A percentile compares a stretch with the other conserved stretches of the same genome.
Evolutionary conservation across 2,888 invertebrate genomes (phyloP).

Genomic region (Lymantria dispar): DNA sequence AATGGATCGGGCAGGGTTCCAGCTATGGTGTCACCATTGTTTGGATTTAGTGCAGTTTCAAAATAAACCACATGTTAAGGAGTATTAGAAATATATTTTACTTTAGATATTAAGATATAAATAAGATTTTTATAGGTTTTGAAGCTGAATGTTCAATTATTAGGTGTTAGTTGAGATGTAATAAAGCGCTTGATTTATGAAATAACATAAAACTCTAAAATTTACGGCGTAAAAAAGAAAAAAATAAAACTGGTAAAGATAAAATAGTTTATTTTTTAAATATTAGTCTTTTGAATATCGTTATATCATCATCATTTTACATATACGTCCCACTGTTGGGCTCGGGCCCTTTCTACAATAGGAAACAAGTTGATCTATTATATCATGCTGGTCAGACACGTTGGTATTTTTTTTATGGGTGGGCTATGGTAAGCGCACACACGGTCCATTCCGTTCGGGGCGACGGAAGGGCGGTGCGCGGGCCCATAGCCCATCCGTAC

Average conservation of each 20-base stretch:
- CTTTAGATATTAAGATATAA: background rate
- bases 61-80: conserved; percentile 42
- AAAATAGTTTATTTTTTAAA: background rate
- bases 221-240: background rate
- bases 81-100: conserved; percentile 13
- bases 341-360: too few species aligned
- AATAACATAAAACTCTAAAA: background rate
- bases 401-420: too few species aligned
- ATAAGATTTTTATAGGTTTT: background rate
- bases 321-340: too few species aligned
- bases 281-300: too few species aligned
- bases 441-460: too few species aligned
- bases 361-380: too few species aligned
- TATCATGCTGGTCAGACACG: too few species aligned
- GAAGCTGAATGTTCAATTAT: background rate
- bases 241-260: background rate
- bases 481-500: too few species aligned
- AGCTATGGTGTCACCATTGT: conserved; percentile 45
- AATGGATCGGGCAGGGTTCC: conserved; percentile 59
- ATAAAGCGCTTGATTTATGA: background rate
- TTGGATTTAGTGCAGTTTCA: conserved; percentile 31
- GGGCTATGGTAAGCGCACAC: too few species aligned
- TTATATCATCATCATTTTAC: too few species aligned
- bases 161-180: background rate
- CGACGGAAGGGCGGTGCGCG: too few species aligned